These are phyloP conservation scores for Orgyia antiqua DNA, from an alignment of 2,888 invertebrate species.

Conservation along the genomic window DNA sequence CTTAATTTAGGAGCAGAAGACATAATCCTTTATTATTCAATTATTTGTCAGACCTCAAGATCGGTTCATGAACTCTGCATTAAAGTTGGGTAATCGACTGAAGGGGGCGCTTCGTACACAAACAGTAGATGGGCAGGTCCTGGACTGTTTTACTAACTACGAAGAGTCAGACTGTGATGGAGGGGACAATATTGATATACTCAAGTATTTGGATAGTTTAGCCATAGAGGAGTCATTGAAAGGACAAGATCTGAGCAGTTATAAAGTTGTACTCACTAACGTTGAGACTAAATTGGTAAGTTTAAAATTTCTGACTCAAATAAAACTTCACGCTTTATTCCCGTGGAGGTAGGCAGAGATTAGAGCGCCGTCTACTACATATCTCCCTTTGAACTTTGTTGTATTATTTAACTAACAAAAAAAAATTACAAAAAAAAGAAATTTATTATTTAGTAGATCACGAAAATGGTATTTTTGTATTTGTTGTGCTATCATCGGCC, in stretches of 20 bases:
- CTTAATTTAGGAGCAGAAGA: too few relatives aligned
- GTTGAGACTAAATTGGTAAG: slow-evolving; percentile 62
- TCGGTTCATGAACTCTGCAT: slow-evolving; percentile 38
- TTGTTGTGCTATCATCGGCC: too few relatives aligned
- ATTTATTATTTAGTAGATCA: too few relatives aligned
- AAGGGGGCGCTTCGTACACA: slow-evolving; percentile 79
- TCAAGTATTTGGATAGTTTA: slow-evolving; percentile 59
- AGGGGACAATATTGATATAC: slow-evolving; percentile 53
- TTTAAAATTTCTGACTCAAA: too few relatives aligned
- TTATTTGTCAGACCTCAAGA: slow-evolving; percentile 48
- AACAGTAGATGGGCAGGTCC: slow-evolving; percentile 70
- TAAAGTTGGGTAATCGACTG: slow-evolving; percentile 78
- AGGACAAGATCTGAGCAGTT: slow-evolving; percentile 56
- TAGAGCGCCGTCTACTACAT: too few relatives aligned
- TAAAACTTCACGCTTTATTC: too few relatives aligned
- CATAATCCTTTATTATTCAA: too few relatives aligned
- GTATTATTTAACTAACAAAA: too few relatives aligned
- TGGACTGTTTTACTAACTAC: slow-evolving; percentile 43
- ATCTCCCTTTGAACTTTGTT: too few relatives aligned
- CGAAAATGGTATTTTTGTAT: too few relatives aligned
- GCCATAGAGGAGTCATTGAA: slow-evolving; percentile 57
- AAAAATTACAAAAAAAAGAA: too few relatives aligned
- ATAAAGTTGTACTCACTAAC: slow-evolving; percentile 63
- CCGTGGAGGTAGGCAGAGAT: too few relatives aligned
- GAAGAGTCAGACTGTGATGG: slow-evolving; percentile 42